Conservation (phyloP, 2,888 invertebrate genomes). For the Camponotus fellah region DNA sequence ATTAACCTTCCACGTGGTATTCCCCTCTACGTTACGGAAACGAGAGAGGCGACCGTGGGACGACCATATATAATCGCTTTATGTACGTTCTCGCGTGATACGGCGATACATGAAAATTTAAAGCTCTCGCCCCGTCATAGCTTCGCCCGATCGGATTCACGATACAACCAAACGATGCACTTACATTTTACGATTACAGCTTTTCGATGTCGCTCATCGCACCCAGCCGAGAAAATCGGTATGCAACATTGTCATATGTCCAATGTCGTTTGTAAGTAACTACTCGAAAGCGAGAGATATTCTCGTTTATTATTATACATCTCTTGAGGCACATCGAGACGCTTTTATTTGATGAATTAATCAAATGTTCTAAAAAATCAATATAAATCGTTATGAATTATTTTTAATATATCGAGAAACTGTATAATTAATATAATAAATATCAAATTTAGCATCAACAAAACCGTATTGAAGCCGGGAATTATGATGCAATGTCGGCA, state of each 20-base stretch:
- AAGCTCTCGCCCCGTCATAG: conserved; percentile 6
- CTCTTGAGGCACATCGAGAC: not conserved
- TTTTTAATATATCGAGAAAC: not conserved
- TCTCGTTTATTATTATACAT: not conserved
- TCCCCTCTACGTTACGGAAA: conserved; percentile 53
- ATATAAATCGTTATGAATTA: no score
- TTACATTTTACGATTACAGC: not conserved
- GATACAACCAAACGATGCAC: not conserved
- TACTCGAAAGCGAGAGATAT: not conserved
- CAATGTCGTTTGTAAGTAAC: not conserved
- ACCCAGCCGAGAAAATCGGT: not conserved
- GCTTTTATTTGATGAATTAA: not conserved
- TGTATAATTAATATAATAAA: not conserved
- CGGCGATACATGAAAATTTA: conserved; percentile 38
- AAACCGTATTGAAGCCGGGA: conserved; percentile 4
- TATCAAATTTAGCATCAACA: not conserved
- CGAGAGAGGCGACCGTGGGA: conserved; percentile 17
- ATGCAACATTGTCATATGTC: not conserved
- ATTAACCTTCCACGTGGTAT: conserved; percentile 78
- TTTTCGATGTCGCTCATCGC: not conserved
- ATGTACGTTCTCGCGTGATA: conserved; percentile 32
- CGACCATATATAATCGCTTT: conserved; percentile 37
- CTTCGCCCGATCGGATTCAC: conserved; percentile 15
- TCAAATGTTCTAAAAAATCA: not conserved
- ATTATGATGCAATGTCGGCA: not conserved